Base-by-base conservation (phyloP, 2,797 vertebrate species). In the Moxostoma hubbsi region DNA sequence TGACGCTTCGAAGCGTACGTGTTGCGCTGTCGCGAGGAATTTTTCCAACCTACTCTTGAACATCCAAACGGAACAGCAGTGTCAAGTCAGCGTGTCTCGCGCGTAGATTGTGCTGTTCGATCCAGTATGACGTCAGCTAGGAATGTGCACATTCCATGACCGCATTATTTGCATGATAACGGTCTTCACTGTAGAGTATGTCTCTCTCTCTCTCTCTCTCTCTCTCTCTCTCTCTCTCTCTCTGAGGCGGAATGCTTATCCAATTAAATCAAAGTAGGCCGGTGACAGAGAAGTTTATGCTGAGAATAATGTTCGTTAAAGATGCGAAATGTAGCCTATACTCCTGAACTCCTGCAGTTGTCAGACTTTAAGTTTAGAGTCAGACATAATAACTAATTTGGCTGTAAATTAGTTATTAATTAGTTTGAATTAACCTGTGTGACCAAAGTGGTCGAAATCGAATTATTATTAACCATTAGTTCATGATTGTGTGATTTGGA, bases 81-180 rank as follows among this genome's bases (percentile, higher is more conserved):
- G 36, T 36, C 12, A n/a, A 9, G n/a, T 9, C 1, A 2, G 51
- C 12, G 15, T 61, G 18, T 54, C 47, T 64, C 57, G 43, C 16
- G 16, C 43, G n/a, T 0, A 5, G 18, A 9, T 1, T 10, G 46
- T 6, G 45, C n/a, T 45, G n/a, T 11, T 63, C 24, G n/a, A 16
- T 61, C n/a, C 57, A 57, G 13, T 9, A 43, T 77, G 75, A 53
- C 65, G 47, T 53, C 57, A 45, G 24, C 5, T 4, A 36, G 57
- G 62, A 57, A 57, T 18, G 73, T 75, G 51, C 51, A 49, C 53
- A 67, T 15, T 36, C 45, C 64, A 4, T 12, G 74, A 58, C 43
- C 74, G 74, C 64, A 8, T 46, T 75, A 24, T 67, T 51, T 59
- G 16, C 75, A 69, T 66, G 66, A 77, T 62, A 62, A 62, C 75